Evolutionary conservation across 2,888 invertebrate species (phyloP), one percentile per base, ranked within the genome.

Genomic region (Dolichomitus sp.): DNA sequence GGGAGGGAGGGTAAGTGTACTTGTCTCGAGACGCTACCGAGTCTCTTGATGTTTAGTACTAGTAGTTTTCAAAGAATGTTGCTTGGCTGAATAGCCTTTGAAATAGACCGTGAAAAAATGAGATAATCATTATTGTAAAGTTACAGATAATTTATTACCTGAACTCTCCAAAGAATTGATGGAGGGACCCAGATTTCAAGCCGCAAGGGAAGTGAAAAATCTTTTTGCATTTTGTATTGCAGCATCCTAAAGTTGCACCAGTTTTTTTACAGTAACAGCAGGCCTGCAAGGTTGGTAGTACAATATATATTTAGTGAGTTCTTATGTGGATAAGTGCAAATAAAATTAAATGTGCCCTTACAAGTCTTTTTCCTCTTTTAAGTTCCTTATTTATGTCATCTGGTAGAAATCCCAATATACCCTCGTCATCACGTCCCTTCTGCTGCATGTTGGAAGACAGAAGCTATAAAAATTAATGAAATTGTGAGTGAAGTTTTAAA

Each of bases 131-230:
- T 14, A 11, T 4, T 17, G 5, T 17, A 6, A 5, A n/a, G n/a
- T n/a, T 45, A 12, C 1, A 50, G 9, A 9, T 12, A 1, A 23
- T 12, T 4, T 85, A 86, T 88, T 88, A 95, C 94, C 92, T 92
- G 84, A 95, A 97, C 76, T 95, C 95, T 0, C 95, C 95, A 65
- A 94, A 94, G 92, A 96, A 97, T 80, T 96, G 94, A 45, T 96
- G 96, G 6, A 97, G 94, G 0, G 96, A 95, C 4, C 95, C 95
- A 85, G 95, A 94, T 74, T 95, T 93, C 3, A 96, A 88, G 0
- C 98, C 98, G 91, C 98, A 98, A 0, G 96, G 95, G 65, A 97
- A 94, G 89, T 98, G 98, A 91, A 97, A 98, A 59, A 95, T 95
- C 70, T 94, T 95, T 57, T 95, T 95, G 89, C 98, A 98, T 70